These are phyloP conservation scores for Falco rusticolus DNA, from an alignment of 2,797 vertebrate genomes.

Conservation along the genomic window DNA sequence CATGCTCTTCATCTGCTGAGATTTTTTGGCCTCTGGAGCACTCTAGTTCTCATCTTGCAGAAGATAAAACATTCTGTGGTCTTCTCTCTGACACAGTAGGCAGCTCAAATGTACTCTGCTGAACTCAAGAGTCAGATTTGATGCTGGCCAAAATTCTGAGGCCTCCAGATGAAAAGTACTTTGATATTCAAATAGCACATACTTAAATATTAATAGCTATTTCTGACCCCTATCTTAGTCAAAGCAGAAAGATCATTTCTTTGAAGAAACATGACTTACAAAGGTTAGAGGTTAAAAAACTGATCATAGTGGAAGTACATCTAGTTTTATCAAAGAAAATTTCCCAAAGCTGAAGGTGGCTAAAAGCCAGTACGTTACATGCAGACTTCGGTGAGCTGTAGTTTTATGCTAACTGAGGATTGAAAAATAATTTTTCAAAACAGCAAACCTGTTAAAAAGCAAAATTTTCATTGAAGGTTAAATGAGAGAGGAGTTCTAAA, in stretches of 20 bases:
- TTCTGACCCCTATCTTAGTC: not conserved
- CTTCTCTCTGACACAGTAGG: not conserved
- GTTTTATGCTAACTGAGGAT: not conserved
- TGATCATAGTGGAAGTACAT: not conserved
- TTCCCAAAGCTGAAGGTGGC: not conserved
- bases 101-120: not conserved
- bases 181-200: not conserved
- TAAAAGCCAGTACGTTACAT: not conserved
- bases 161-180: not conserved
- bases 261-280: not conserved
- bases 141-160: not conserved
- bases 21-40: not conserved
- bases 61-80: not conserved
- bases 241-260: not conserved
- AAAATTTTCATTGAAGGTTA: not conserved
- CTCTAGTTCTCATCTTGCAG: not conserved
- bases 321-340: not conserved
- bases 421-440: not conserved
- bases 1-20: not conserved
- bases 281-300: not conserved
- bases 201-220: slow-evolving; percentile 5
- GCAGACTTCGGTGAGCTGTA: not conserved
- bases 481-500: not conserved
- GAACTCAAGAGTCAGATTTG: not conserved
- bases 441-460: not conserved